Conservation (phyloP, 2,888 invertebrate species). For the Hybos culiciformis region DNA sequence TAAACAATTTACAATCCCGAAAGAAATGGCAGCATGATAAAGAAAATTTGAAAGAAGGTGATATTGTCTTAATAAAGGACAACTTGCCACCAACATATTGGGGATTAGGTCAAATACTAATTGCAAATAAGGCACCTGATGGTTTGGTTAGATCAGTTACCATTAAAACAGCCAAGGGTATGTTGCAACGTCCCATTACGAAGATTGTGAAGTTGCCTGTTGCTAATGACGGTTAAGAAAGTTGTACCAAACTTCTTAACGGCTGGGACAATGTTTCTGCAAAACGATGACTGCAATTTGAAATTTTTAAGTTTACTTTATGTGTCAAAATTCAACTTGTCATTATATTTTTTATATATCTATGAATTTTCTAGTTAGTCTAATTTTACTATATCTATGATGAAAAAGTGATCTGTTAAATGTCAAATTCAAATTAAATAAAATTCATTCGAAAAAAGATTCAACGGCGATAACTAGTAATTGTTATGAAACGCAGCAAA, state of each 20-base stretch:
- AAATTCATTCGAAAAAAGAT: too few species aligned
- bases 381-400: too few species aligned
- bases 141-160: background rate
- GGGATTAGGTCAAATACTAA: background rate
- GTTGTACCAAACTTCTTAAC: background rate
- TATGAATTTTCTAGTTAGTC: too few species aligned
- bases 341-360: too few species aligned
- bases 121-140: background rate
- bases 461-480: too few species aligned
- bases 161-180: background rate
- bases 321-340: too few species aligned
- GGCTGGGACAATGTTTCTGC: background rate
- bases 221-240: background rate
- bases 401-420: too few species aligned
- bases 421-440: too few species aligned
- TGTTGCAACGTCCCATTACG: background rate
- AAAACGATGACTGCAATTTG: too few species aligned
- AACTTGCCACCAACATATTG: constrained; percentile 1
- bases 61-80: constrained; percentile 2
- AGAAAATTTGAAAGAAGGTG: background rate
- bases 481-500: too few species aligned
- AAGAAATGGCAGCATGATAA: background rate
- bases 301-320: too few species aligned
- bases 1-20: background rate
- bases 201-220: background rate